phyloP scores from a whole-genome alignment of 2,888 invertebrate species.

The Oscheius sp. region DNA sequence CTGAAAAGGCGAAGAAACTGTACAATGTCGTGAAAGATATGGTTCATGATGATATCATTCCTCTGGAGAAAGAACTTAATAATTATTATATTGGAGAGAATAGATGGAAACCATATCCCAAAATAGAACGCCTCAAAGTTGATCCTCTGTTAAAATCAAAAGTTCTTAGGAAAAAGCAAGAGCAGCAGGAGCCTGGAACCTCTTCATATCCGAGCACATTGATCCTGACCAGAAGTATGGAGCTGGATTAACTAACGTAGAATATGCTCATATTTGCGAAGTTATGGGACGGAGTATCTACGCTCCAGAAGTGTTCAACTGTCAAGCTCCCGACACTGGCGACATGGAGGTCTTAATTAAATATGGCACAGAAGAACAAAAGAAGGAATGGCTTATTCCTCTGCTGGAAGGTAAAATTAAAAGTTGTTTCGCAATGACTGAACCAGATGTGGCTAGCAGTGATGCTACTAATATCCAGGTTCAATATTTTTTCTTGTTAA shows the following conservation, averaged over 20 bases:
- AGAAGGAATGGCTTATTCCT: slow-evolving; percentile 65
- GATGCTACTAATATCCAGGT: slow-evolving; percentile 74
- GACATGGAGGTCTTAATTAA: slow-evolving; percentile 74
- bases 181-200: slow-evolving; percentile 72
- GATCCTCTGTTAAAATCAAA: background rate
- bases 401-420: slow-evolving; percentile 72
- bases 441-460: slow-evolving; percentile 71
- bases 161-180: slow-evolving; percentile 69
- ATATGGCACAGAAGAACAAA: slow-evolving; percentile 72
- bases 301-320: slow-evolving; percentile 74
- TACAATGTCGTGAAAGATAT: slow-evolving; percentile 71
- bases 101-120: slow-evolving; percentile 71
- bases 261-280: slow-evolving; percentile 73
- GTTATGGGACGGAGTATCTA: slow-evolving; percentile 71
- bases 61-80: slow-evolving; percentile 70
- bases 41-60: slow-evolving; percentile 71
- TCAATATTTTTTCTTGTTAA: background rate
- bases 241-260: slow-evolving; percentile 72
- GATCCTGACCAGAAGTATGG: slow-evolving; percentile 69
- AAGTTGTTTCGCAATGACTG: slow-evolving; percentile 73
- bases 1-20: slow-evolving; percentile 70
- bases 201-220: slow-evolving; percentile 72
- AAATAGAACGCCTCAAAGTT: slow-evolving; percentile 71
- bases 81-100: slow-evolving; percentile 59
- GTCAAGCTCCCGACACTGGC: slow-evolving; percentile 73